Evolutionary conservation across 2,888 invertebrate species (phyloP), one percentile per base, ranked within the genome.

Genomic region (Anorthoa munda): DNA sequence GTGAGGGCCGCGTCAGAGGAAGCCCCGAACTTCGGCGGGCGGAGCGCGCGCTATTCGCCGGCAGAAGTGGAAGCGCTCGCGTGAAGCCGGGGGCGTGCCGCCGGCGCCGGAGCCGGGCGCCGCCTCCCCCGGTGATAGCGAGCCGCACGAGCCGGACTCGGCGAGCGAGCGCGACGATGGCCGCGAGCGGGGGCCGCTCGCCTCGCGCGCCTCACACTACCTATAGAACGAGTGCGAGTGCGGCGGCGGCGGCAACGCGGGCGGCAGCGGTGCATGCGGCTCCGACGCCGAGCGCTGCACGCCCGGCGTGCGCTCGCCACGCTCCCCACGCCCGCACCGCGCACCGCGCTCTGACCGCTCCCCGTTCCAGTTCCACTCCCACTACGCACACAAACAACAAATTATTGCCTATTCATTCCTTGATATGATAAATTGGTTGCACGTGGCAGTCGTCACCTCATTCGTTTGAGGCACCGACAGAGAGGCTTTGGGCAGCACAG

Each of bases 241-340:
- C 85, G 96, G 95, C 81, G 96, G 95, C 87, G 97, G 96, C 74
- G 97, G 94, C 90, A 96, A 88, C 85, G 94, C 90, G 83, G 95
- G 93, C 75, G 96, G 95, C 76, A 96, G 93, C 39, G 97, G 97
- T 66, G 97, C 97, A 91, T 97, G 97, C 55, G 97, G 97, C 90
- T 97, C 97, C 84, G 97, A 97, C 60, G 97, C 97, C 55, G 97
- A 97, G 23, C 97, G 95, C 92, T 97, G 97, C 74, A 97, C 97
- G 80, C 97, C 94, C 60, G 97, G 97, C 77, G 97, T 92, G 82
- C 94, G 95, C 73, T 93, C 95, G 45, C 85, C 88, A 67, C 92
- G 94, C 76, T 89, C 92, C 21, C 88, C 82, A 23, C 93, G 93
- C 69, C 88, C 92, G 74, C 82, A 77, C 26, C 90, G 89, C 64